These are phyloP conservation scores for Dendrocopos noguchii DNA, from an alignment of 2,113 vertebrate species.

Conservation along the genomic window DNA sequence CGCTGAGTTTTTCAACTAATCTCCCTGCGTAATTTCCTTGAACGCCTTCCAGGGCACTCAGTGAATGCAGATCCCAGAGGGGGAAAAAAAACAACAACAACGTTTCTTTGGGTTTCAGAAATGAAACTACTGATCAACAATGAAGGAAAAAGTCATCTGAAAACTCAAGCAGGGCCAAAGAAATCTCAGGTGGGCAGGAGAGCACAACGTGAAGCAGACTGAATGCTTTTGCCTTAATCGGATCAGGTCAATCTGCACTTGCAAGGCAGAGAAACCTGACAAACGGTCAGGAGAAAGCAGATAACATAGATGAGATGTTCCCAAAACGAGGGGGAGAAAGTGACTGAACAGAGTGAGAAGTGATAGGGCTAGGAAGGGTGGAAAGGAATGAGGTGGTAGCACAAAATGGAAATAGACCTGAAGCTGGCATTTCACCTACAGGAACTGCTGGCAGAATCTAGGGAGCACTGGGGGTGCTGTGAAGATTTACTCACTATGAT, in stretches of 20 bases:
- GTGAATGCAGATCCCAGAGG: neutral
- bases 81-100: neutral
- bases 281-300: neutral
- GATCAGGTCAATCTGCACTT: neutral
- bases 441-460: neutral
- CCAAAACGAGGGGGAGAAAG: neutral
- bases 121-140: neutral
- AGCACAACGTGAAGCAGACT: neutral
- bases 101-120: neutral
- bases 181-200: neutral
- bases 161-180: neutral
- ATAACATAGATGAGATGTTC: neutral
- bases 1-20: slow-evolving; percentile 54
- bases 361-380: neutral
- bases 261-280: neutral
- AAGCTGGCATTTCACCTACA: neutral
- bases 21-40: slow-evolving; percentile 48
- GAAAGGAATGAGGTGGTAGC: neutral
- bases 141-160: neutral
- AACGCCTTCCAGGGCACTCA: neutral
- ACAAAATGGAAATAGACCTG: neutral
- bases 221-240: neutral
- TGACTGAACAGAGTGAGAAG: neutral
- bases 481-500: neutral
- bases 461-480: neutral